Evolutionary conservation across 2,888 invertebrate genomes (phyloP).

Genomic region (Temnothorax unifasciatus): DNA sequence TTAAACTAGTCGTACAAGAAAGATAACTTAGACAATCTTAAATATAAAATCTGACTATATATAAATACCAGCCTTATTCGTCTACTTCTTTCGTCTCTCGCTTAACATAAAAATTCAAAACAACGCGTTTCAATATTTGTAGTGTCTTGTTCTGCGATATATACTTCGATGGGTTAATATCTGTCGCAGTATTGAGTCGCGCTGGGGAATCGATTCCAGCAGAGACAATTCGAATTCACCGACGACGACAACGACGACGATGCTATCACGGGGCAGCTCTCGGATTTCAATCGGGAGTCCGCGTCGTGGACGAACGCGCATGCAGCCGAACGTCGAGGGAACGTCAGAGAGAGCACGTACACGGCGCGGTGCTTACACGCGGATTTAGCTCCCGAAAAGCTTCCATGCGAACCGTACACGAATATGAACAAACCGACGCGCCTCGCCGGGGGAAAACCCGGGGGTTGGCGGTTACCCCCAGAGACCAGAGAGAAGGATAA

Average conservation of each 20-base stretch:
- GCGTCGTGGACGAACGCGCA: conserved; percentile 50
- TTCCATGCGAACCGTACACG: conserved; percentile 61
- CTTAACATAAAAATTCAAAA: conserved; percentile 21
- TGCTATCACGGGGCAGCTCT: conserved; percentile 18
- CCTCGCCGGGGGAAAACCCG: conserved; percentile 38
- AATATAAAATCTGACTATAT: too few species aligned
- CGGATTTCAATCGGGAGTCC: conserved; percentile 53
- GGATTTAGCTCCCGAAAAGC: conserved; percentile 69
- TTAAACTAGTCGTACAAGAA: too few species aligned
- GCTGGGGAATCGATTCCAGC: conserved; percentile 26
- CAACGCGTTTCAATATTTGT: background rate
- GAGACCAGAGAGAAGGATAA: conserved; percentile 59
- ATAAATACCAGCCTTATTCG: too few species aligned
- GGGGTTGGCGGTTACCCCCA: conserved; percentile 62
- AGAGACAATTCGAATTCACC: conserved; percentile 47
- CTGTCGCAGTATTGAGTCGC: conserved; percentile 32
- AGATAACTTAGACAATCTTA: too few species aligned
- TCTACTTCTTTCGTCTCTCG: background rate
- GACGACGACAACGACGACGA: conserved; percentile 10
- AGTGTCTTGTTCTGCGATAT: background rate
- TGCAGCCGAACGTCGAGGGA: conserved; percentile 50
- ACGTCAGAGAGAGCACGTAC: conserved; percentile 47
- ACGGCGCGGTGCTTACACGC: conserved; percentile 67
- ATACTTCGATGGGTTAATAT: conserved; percentile 31
- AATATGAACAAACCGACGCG: conserved; percentile 56